Percentiles rank a stretch among this genome's conserved stretches.
Conservation (phyloP, 2,113 vertebrate genomes). For the Corvus hawaiiensis region DNA sequence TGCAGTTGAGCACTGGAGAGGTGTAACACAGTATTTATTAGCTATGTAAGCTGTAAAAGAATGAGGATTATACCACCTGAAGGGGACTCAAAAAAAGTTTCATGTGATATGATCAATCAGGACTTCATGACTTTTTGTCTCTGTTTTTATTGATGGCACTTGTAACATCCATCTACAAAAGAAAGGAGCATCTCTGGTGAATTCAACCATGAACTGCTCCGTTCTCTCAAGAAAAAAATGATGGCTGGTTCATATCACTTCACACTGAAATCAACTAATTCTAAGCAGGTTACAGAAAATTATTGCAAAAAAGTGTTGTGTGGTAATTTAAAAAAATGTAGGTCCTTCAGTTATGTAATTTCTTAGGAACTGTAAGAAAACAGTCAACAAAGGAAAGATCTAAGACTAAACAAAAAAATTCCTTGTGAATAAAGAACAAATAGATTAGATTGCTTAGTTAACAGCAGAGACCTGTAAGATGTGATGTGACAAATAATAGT, state of each 20-base stretch:
- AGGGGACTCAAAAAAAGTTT: background rate
- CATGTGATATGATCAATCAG: fast-evolving
- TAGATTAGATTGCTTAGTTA: background rate
- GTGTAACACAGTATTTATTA: background rate
- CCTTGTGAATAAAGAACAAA: background rate
- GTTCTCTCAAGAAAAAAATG: background rate
- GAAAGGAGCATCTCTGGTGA: background rate
- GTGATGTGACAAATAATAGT: background rate
- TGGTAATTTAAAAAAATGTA: background rate
- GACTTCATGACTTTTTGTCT: background rate
- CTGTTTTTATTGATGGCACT: background rate
- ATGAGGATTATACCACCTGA: background rate
- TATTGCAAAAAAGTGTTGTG: background rate
- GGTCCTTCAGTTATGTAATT: background rate
- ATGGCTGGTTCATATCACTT: background rate
- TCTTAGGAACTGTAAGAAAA: background rate
- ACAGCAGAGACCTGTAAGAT: background rate
- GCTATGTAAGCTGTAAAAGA: background rate
- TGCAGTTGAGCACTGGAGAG: background rate
- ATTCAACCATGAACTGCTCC: background rate
- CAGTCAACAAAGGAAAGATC: background rate
- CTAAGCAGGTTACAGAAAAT: background rate
- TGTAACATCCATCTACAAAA: background rate
- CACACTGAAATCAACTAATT: background rate
- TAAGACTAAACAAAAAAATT: background rate